Evolutionary conservation across 2,888 invertebrate genomes (phyloP).

Genomic region (Lochmaea crataegi): DNA sequence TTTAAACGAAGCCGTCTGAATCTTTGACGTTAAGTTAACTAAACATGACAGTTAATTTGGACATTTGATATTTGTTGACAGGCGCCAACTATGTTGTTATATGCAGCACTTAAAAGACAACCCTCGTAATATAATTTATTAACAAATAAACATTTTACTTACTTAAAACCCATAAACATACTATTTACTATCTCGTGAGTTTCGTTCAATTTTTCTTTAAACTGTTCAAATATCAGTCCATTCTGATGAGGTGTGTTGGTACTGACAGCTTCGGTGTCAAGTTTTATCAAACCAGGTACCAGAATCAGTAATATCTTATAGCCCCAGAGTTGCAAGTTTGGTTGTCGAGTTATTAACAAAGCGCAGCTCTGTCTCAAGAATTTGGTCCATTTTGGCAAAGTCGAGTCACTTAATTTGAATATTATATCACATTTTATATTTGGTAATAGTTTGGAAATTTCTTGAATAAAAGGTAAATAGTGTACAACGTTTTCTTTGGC

Average conservation of each 20-base stretch:
- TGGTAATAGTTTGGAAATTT: constrained; percentile 54
- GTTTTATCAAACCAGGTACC: constrained; percentile 64
- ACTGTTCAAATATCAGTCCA: constrained; percentile 64
- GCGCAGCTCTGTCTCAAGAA: constrained; percentile 62
- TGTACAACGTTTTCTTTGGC: constrained; percentile 37
- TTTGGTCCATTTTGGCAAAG: constrained; percentile 60
- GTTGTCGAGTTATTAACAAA: constrained; percentile 62
- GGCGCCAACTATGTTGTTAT: too few species aligned
- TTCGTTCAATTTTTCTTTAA: constrained; percentile 60
- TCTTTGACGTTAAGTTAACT: too few species aligned
- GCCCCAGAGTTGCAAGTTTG: constrained; percentile 66
- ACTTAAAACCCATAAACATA: constrained; percentile 69
- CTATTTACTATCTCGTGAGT: constrained; percentile 68
- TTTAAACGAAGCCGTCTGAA: too few species aligned
- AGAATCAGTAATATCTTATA: constrained; percentile 65
- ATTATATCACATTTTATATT: constrained; percentile 52
- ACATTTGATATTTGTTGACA: too few species aligned
- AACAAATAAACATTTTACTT: constrained; percentile 45
- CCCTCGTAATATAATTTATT: too few species aligned
- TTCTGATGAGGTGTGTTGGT: constrained; percentile 64
- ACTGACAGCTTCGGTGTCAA: constrained; percentile 64
- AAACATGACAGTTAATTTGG: too few species aligned
- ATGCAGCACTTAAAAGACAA: too few species aligned
- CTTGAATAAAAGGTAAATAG: constrained; percentile 57
- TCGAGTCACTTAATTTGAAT: constrained; percentile 55